Evolutionary conservation across 2,113 vertebrate genomes (phyloP), one percentile per base, ranked within the genome.

Genomic region (Psephotus haematonotus): DNA sequence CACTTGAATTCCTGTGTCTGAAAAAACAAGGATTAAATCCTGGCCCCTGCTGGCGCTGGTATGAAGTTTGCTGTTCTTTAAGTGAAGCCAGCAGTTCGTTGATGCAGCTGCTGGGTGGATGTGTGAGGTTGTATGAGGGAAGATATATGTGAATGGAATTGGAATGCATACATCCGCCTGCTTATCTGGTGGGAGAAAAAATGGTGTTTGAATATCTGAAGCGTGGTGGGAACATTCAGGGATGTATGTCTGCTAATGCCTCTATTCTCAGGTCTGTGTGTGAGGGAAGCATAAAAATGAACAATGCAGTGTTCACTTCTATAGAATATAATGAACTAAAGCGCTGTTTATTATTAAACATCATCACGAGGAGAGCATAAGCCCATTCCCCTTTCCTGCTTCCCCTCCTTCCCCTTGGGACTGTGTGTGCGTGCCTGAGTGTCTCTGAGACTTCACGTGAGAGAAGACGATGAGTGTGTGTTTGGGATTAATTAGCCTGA

Each of bases 401-500:
- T 59, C 35, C 43, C 55, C 88, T 3, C 71, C 2, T 62, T 35
- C 43, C 50, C 3, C 75, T 2, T 15, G 92, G 95, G 91, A 87
- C 85, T 4, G 80, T 19, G 90, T 60, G 78, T 96, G 90, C 95
- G 92, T 95, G 93, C 96, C 80, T 75, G 94, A 86, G 88, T 11
- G 88, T 41, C 69, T 94, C 72, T 18, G 82, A 79, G 95, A 82
- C 81, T 13, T 82, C 43, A 28, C 94, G 93, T 96, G 94, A 44
- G 85, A 94, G 92, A 57, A 52, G 76, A 64, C 2, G 69, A 50
- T 43, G 88, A 93, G 69, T 44, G 63, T 82, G 92, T 89, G 90
- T 79, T 94, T 95, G 95, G 93, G 92, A 93, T 93, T 95, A 88
- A 96, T 96, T 88, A 94, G 88, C 82, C 84, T 0, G 16, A 88